Evolutionary conservation across 2,888 invertebrate species (phyloP).

Genomic region (Drosophila lutescens): DNA sequence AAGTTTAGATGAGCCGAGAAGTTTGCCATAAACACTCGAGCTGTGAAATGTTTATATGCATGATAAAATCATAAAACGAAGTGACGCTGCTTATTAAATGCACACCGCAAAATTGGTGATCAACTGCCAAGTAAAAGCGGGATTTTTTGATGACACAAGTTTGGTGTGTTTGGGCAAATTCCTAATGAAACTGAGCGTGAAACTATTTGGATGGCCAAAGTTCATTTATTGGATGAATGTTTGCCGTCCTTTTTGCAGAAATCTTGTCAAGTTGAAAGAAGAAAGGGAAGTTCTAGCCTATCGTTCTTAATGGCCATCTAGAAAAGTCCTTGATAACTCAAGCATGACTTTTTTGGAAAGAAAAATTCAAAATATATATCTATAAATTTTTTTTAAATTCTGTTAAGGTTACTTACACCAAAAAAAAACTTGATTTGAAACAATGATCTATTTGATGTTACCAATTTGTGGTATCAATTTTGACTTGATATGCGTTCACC

Average conservation of each 20-base stretch:
- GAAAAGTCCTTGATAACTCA: no score
- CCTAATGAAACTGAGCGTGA: conserved; percentile 28
- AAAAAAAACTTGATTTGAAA: no score
- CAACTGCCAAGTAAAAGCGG: conserved; percentile 10
- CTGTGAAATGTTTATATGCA: conserved; percentile 60
- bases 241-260: neutral
- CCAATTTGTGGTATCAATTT: no score
- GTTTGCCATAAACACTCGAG: conserved; percentile 68
- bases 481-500: no score
- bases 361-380: no score
- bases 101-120: conserved; percentile 32
- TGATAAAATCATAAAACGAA: conserved; percentile 49
- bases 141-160: conserved; percentile 44
- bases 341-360: neutral
- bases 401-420: no score
- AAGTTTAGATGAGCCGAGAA: conserved; percentile 43
- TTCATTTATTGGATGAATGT: conserved; percentile 24
- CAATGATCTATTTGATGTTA: no score
- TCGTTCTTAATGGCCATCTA: neutral
- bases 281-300: neutral
- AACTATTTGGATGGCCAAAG: conserved; percentile 39
- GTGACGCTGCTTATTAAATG: conserved; percentile 61
- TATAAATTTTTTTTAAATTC: no score
- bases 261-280: conserved; percentile 1
- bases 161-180: conserved; percentile 9